These are phyloP conservation scores for Molossus molossus DNA, from an alignment of 2,797 vertebrate species.

Conservation along the genomic window DNA sequence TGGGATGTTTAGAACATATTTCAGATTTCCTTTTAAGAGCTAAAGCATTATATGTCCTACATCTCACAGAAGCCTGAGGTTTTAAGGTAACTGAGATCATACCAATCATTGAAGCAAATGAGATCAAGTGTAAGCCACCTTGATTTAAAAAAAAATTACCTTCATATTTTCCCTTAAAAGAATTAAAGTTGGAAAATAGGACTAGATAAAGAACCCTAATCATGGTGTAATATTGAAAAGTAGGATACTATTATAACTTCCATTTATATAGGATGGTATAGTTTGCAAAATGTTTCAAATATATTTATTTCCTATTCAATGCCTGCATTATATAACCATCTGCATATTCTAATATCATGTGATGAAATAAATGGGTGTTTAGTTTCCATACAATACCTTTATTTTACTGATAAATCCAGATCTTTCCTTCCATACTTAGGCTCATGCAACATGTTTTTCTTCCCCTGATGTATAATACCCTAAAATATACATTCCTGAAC, in stretches of 20 bases:
- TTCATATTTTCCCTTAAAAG: neutral
- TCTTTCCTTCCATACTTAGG: neutral
- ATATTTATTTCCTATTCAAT: neutral
- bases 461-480: neutral
- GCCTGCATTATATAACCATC: neutral
- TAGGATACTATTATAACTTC: neutral
- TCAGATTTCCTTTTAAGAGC: constrained; percentile 1
- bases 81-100: neutral
- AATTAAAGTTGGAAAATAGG: neutral
- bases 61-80: neutral
- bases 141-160: neutral
- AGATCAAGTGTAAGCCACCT: constrained; percentile 36
- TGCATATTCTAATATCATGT: constrained; percentile 4
- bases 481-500: constrained; percentile 1
- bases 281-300: neutral
- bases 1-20: neutral
- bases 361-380: neutral
- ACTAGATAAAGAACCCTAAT: neutral
- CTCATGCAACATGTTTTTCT: neutral
- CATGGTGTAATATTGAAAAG: neutral
- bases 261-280: neutral
- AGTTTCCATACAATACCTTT: neutral
- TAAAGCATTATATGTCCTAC: neutral
- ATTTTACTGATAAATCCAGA: constrained; percentile 31
- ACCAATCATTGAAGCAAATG: constrained; percentile 15